Conservation (phyloP, 2,797 vertebrate species). For the Fistularia commersonii region DNA sequence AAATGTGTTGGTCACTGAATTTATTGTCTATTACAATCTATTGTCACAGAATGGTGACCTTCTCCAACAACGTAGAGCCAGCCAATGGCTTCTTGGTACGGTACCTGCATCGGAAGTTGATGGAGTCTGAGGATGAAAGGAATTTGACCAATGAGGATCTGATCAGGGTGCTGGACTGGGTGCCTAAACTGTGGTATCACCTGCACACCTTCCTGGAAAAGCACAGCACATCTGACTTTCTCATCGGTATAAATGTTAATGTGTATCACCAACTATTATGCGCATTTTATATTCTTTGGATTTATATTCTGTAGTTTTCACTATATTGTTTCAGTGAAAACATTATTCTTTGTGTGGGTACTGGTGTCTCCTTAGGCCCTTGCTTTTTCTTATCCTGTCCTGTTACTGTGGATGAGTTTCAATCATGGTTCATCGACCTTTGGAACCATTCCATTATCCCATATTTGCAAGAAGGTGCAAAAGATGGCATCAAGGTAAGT, state of each 20-base stretch:
- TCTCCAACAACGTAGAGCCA: conserved; percentile 98
- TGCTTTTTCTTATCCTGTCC: conserved; percentile 98
- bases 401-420: conserved; percentile 93
- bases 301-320: no score
- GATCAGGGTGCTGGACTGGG: conserved; percentile 92
- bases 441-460: conserved; percentile 99
- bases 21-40: not conserved
- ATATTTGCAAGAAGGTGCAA: conserved; percentile 95
- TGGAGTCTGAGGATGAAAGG: conserved; percentile 89
- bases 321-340: no score
- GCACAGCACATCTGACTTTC: conserved; percentile 98
- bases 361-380: conserved; percentile 76
- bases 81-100: conserved; percentile 97
- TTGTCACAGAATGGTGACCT: conserved; percentile 89
- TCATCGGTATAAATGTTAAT: conserved; percentile 81
- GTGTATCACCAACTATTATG: no score
- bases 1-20: no score
- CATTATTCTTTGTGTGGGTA: not conserved
- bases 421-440: conserved; percentile 97
- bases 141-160: conserved; percentile 88
- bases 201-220: conserved; percentile 98
- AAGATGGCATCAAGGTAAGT: conserved; percentile 93
- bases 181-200: conserved; percentile 98
- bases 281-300: no score
- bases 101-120: conserved; percentile 93